Evolutionary conservation across 2,888 invertebrate genomes (phyloP).

Genomic region (Diarsia mendica): DNA sequence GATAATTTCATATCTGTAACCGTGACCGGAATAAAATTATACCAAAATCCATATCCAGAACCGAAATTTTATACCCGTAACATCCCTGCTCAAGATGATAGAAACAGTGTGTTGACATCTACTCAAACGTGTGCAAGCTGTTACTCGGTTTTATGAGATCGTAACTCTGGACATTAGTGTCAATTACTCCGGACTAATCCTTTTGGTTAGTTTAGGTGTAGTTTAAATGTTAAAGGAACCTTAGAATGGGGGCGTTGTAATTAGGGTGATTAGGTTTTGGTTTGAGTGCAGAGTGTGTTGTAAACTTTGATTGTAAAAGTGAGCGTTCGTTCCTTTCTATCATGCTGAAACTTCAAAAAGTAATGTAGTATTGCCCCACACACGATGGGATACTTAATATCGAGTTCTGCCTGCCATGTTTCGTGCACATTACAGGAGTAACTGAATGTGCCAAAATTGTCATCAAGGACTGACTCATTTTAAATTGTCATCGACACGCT

Average conservation of each 20-base stretch:
- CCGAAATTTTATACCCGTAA: no score
- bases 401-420: no score
- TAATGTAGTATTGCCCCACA: no score
- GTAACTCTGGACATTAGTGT: conserved; percentile 61
- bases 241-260: conserved; percentile 10
- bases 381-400: no score
- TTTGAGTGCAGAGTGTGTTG: neutral
- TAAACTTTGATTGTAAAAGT: neutral
- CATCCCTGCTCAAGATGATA: conserved; percentile 42
- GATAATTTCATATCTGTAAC: no score
- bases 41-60: no score
- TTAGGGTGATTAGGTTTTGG: neutral
- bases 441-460: no score
- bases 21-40: no score
- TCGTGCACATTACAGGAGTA: no score
- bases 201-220: conserved; percentile 24
- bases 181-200: conserved; percentile 50
- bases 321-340: neutral
- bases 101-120: conserved; percentile 54
- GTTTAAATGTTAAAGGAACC: conserved; percentile 10
- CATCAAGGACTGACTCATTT: no score
- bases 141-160: conserved; percentile 54
- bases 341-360: no score
- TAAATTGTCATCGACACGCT: no score
- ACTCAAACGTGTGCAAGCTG: conserved; percentile 55